Evolutionary conservation across 2,888 invertebrate genomes (phyloP).

Genomic region (Melieria crassipennis): DNA sequence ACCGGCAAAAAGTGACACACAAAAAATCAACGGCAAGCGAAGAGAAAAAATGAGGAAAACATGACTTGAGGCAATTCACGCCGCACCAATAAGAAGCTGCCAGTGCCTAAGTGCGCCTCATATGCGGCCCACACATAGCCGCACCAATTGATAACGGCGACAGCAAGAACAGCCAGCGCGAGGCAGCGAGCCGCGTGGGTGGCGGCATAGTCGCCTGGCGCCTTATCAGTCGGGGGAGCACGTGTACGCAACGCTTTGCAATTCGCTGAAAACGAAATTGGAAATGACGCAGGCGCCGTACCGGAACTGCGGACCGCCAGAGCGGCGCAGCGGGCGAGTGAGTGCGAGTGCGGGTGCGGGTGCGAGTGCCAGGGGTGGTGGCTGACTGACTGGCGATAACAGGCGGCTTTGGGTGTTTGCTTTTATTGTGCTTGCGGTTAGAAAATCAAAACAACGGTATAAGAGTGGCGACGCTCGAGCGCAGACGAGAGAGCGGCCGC

Average conservation of each 20-base stretch:
- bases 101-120: not conserved
- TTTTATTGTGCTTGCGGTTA: slow-evolving; percentile 4
- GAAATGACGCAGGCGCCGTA: slow-evolving; percentile 50
- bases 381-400: slow-evolving; percentile 20
- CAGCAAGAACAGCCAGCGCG: slow-evolving; percentile 6
- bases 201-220: not conserved
- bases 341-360: not conserved
- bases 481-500: not conserved
- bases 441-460: slow-evolving; percentile 39
- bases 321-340: not conserved
- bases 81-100: slow-evolving; percentile 17
- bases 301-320: slow-evolving; percentile 41
- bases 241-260: slow-evolving; percentile 52
- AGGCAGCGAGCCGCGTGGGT: not conserved
- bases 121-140: slow-evolving; percentile 9
- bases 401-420: slow-evolving; percentile 1
- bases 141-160: slow-evolving; percentile 12
- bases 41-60: not conserved
- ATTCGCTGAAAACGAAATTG: slow-evolving; percentile 50
- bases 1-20: not conserved
- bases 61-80: not conserved
- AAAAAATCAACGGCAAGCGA: slow-evolving; percentile 8
- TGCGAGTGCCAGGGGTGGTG: not conserved
- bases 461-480: slow-evolving; percentile 24
- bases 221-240: slow-evolving; percentile 31